Evolutionary conservation across 92 coral and sea anemone species (phyloP), one percentile per base, ranked within the genome.

Genomic region (Porites evermanni): DNA sequence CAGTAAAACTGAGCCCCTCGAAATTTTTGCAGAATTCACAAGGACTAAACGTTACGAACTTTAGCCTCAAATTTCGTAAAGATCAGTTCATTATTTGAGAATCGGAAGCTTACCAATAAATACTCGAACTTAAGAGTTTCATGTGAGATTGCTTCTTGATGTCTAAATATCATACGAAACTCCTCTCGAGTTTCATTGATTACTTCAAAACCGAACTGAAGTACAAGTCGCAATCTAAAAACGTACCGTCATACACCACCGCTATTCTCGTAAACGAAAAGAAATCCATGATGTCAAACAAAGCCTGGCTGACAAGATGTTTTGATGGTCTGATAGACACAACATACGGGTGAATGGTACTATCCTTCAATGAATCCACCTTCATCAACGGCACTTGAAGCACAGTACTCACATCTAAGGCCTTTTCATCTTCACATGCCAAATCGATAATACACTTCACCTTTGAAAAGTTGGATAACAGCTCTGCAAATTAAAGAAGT

Each of bases 171-270:
- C 47, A 38, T 38, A 38, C 47, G 47, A 38, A 38, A 38, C 47
- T 38, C 47, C 0, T 38, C 47, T 38, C 47, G 47, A 38, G 47
- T 38, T 38, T 38, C 5, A 38, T 38, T 38, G 47, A 3, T 54
- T 10, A 54, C 14, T 54, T 54, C 14, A 54, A 54, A 67, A 29
- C 16, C 12, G 53, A 53, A 53, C 1, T 44, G 18, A 73, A 8
- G 12, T 8, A 73, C 16, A 73, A 73, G 9, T 8, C 10, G 23
- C 71, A 11, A 2, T 4, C 26, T 9, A 51, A 10, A 21, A 21
- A 72, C 91, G 67, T 70, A 95, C 98, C 95, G 68, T 95, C 98
- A 77, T 95, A 95, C 11, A 95, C 89, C 7, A 95, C 82, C 58
- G 96, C 94, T 7, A 94, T 88, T 21, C 80, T 82, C 44, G 84